Base-by-base conservation (phyloP, 2,113 vertebrate genomes). In the Haplochromis burtoni region DNA sequence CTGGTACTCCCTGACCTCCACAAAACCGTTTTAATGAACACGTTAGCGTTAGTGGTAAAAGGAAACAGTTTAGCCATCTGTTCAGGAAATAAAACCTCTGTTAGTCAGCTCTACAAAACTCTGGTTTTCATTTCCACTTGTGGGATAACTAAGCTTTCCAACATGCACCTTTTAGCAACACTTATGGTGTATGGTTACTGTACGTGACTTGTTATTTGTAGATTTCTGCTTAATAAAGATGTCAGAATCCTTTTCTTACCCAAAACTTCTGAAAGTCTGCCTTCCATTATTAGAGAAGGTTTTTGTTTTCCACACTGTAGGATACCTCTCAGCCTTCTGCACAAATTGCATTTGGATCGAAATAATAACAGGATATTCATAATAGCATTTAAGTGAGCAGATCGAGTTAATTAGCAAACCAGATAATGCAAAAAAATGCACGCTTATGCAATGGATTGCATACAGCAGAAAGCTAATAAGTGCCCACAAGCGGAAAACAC, bases 101-200 rank as follows among this genome's bases (percentile, higher is more conserved):
- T 88, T 88, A 31, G 49, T 84, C 83, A 83, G 55, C 35, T 40
- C 83, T 66, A 33, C 86, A 51, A 89, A 89, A 82, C 68, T 91
- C 91, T 95, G 90, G 47, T 94, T 94, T 93, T 89, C 68, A 94
- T 96, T 95, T 94, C 80, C 87, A 92, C 83, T 93, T 82, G 13
- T 81, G 83, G 90, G 80, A 91, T 88, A 89, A 87, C 82, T 84
- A 84, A 87, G 83, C 81, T 90, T 91, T 93, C 86, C 87, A 92
- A 91, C 87, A 86, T 87, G 84, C 88, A 94, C 88, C 90, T 93
- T 94, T 94, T 89, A 93, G 88, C 85, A 91, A 85, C 90, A 90
- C 87, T 94, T 91, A 83, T 9, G 45, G 45, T 61, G 73, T 90
- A 63, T 82, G 80, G 42, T 71, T 85, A 80, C 63, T 81, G 59